Evolutionary conservation across 2,888 invertebrate genomes (phyloP).

Genomic region (Caenorhabditis imperialis): DNA sequence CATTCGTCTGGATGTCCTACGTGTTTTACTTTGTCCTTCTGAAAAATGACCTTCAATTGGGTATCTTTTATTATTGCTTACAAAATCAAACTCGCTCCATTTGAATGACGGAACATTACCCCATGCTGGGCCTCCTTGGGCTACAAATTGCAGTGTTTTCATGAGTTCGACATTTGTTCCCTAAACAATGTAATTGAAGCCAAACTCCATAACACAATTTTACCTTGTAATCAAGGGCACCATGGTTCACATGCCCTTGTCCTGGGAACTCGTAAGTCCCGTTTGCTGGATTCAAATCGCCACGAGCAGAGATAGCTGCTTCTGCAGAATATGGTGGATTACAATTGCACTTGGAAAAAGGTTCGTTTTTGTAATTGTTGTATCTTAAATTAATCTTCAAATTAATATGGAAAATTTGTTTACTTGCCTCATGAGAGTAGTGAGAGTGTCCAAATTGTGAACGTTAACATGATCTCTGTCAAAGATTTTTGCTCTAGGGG

Average conservation of each 20-base stretch:
- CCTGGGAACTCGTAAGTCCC: conserved; percentile 85
- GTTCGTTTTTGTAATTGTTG: conserved; percentile 85
- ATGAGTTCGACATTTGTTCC: conserved; percentile 76
- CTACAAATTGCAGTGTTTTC: conserved; percentile 81
- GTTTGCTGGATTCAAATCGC: conserved; percentile 84
- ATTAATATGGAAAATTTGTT: conserved; percentile 62
- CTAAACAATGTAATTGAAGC: conserved; percentile 58
- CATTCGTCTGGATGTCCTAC: conserved; percentile 86
- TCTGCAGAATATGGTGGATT: conserved; percentile 85
- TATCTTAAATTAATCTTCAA: conserved; percentile 80
- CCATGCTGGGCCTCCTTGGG: conserved; percentile 82
- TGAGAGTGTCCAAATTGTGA: conserved; percentile 82
- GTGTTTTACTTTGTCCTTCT: conserved; percentile 80
- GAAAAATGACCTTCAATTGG: conserved; percentile 15
- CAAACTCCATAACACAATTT: too few relatives aligned
- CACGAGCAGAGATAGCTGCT: conserved; percentile 84
- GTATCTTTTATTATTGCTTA: conserved; percentile 36
- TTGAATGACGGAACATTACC: conserved; percentile 83
- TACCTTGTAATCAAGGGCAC: conserved; percentile 85
- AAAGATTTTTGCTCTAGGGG: conserved; percentile 79
- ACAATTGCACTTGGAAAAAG: conserved; percentile 84
- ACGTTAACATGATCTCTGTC: conserved; percentile 82
- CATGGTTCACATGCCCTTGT: conserved; percentile 83
- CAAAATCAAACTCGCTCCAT: conserved; percentile 85
- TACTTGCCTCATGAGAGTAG: conserved; percentile 81